Conservation (phyloP, 2,113 vertebrate genomes). For the Agelaius phoeniceus region DNA sequence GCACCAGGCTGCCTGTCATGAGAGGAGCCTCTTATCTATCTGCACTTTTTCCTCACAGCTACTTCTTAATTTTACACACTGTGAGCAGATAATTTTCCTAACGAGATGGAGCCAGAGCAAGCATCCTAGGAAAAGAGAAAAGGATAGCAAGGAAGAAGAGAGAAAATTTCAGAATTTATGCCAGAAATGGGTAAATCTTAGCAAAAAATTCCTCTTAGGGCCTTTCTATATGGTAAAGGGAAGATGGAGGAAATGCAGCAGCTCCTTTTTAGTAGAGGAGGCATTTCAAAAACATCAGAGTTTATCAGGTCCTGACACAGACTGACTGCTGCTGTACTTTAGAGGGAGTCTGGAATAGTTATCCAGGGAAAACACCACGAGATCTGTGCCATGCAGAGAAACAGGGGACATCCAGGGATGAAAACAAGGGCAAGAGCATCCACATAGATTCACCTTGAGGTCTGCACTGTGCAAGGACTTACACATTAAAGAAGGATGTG, state of each 20-base stretch:
- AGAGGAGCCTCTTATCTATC: background rate
- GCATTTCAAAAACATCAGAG: background rate
- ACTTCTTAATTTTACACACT: background rate
- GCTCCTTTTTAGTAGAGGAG: background rate
- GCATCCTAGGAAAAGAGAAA: background rate
- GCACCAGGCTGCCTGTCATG: background rate
- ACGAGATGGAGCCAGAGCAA: background rate
- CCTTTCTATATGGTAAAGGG: background rate
- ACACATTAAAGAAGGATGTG: background rate
- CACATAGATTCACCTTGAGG: background rate
- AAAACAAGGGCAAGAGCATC: background rate
- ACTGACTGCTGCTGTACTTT: background rate
- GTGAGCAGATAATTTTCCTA: background rate
- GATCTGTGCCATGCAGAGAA: background rate
- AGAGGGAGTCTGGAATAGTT: background rate
- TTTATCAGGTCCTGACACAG: background rate
- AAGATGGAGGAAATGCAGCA: background rate
- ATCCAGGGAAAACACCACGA: accelerated
- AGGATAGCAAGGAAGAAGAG: background rate
- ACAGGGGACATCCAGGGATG: background rate
- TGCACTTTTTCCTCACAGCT: background rate
- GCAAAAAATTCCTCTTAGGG: background rate
- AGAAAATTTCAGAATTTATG: background rate
- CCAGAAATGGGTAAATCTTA: background rate
- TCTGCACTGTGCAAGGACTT: background rate